Conservation (phyloP, 2,888 invertebrate species). For the Tetrapedia diversipes region DNA sequence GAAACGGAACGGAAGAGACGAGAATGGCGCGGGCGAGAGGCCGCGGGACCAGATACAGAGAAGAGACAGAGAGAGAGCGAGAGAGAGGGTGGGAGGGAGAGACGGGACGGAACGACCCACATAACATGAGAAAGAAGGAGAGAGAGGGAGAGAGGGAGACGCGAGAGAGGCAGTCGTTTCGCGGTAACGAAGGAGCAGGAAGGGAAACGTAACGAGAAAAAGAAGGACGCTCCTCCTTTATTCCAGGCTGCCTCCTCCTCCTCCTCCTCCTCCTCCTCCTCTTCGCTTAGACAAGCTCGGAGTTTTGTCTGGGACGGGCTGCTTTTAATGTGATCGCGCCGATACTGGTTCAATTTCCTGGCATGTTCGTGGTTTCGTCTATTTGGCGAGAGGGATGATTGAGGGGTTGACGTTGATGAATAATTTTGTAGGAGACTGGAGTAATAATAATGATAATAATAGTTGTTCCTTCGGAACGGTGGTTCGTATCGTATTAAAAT, state of each 20-base stretch:
- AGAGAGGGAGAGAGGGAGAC: constrained; percentile 53
- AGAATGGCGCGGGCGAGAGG: constrained; percentile 66
- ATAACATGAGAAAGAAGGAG: constrained; percentile 67
- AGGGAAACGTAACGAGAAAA: constrained; percentile 52
- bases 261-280: not conserved
- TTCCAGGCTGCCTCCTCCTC: constrained; percentile 16
- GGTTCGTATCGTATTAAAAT: no score
- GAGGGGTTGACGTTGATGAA: no score
- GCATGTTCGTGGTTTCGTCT: not conserved
- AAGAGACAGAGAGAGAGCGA: not conserved
- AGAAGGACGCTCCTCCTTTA: constrained; percentile 47
- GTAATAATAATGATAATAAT: no score
- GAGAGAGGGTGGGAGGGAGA: constrained; percentile 52
- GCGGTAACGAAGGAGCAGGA: constrained; percentile 62
- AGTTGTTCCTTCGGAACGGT: no score
- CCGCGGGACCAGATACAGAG: constrained; percentile 59
- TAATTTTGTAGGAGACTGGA: no score
- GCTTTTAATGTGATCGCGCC: not conserved
- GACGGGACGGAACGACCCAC: constrained; percentile 79
- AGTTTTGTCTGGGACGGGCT: not conserved
- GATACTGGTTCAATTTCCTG: not conserved
- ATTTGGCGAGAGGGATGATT: no score
- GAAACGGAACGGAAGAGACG: constrained; percentile 69
- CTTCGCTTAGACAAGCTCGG: no score
- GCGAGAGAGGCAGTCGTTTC: constrained; percentile 49